Base-by-base conservation (phyloP, 1,140 invertebrate species). In the Nymphalis io region DNA sequence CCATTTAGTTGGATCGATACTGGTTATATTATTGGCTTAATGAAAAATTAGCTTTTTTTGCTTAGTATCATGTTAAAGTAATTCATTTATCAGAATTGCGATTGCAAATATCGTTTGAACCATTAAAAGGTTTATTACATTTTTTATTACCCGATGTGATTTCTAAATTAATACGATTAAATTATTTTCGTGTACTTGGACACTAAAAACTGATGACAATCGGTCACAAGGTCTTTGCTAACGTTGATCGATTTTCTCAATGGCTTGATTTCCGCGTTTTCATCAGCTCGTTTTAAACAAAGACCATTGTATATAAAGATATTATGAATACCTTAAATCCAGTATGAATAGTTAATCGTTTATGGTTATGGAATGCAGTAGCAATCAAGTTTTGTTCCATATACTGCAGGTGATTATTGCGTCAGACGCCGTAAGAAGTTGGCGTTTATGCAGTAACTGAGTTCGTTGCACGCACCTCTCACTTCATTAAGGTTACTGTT, bases 391-490 rank as follows among this genome's bases (percentile, higher is more conserved):
- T 83, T 80, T 82, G 79, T 82, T 83, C 81, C 79, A 81, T 79
- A 82, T 80, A 81, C 71, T 77, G 75, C 80, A 85, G 80, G 79
- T 84, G 81, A 72, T 51, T 74, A 75, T 86, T 88, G 84, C 84
- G 81, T 84, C 84, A 86, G 76, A 72, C 73, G 71, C 70, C 68
- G 78, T 81, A 81, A 80, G 73, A 74, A 40, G 71, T 73, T 65
- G 71, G 62, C 67, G 61, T 68, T 70, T 64, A 67, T 71, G 70
- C 62, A 63, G 60, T 44, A 59, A 66, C 68, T 70, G 66, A 18
- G 68, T 70, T 70, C 68, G 63, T 70, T 71, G 71, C 62, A 72
- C 68, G 73, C 73, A 74, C 82, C 83, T 82, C 78, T 81, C 79
- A 82, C 80, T 85, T 78, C 68, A 75, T 60, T 72, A 79, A 78